Evolutionary conservation across 2,888 invertebrate genomes (phyloP).

Genomic region (Erebia ligea): DNA sequence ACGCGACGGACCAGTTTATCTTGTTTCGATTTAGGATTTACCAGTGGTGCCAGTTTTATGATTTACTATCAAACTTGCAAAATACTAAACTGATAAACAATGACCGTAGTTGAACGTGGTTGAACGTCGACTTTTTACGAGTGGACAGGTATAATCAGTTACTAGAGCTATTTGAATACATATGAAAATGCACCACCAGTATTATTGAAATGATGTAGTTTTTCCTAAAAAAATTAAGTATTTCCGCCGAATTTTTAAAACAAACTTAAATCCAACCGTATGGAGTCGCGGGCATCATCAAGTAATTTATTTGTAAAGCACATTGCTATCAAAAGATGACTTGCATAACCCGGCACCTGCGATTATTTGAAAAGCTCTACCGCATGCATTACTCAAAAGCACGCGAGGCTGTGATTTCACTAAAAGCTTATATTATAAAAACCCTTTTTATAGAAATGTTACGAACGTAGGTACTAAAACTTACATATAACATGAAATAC

Average conservation of each 20-base stretch:
- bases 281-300: no score
- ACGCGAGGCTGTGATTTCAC: slow-evolving; percentile 75
- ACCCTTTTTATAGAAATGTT: slow-evolving; percentile 50
- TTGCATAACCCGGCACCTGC: slow-evolving; percentile 51
- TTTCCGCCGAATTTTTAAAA: no score
- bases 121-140: background rate
- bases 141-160: background rate
- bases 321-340: slow-evolving; percentile 24
- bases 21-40: slow-evolving; percentile 67
- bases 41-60: slow-evolving; percentile 33
- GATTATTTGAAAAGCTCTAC: slow-evolving; percentile 56
- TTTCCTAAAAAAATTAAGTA: no score
- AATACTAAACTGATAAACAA: slow-evolving; percentile 9
- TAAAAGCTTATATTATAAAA: slow-evolving; percentile 63
- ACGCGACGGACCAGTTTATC: slow-evolving; percentile 65
- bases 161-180: background rate
- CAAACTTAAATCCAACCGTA: no score
- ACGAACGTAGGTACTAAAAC: slow-evolving; percentile 56
- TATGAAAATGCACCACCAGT: background rate
- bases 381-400: slow-evolving; percentile 58
- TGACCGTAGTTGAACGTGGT: background rate
- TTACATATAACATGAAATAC: slow-evolving; percentile 58
- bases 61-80: slow-evolving; percentile 19
- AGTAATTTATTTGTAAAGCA: background rate
- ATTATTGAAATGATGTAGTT: no score